Base-by-base conservation (phyloP, 1,140 invertebrate genomes). In the Lordiphosa mommai region DNA sequence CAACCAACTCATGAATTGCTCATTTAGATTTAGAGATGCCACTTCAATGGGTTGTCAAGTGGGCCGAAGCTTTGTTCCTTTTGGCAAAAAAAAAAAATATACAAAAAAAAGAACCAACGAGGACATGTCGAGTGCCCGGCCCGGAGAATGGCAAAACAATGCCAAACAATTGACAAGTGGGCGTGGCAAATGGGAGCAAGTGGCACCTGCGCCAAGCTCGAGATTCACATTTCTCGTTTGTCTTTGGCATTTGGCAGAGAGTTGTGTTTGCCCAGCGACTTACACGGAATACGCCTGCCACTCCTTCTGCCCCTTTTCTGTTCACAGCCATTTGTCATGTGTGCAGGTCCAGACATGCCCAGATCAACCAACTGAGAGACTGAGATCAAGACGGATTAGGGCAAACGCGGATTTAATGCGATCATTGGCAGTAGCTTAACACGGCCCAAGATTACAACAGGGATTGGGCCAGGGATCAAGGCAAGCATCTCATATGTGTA, bases 1-100 rank as follows among this genome's bases (percentile, higher is more conserved):
- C 77, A 84, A 84, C 74, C 80, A 61, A 66, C 63, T 57, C 77
- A 77, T 84, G 77, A 84, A 84, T 84, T 84, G 77, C 77, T 84
- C 77, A 84, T 84, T 84, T 84, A 72, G 77, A 59, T 70, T 61
- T 59, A 69, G 74, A 79, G 71, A 70, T 47, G 70, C 56, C 77
- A 72, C 77, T 84, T 60, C 63, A 84, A 66, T 17, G 59, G 66
- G 56, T 68, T 61, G 43, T 84, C 59, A 41, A 84, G 77, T 72
- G 68, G 68, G 55, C 29, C 33, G 43, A 27, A 49, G 70, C 51
- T 38, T 43, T 63, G 63, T 56, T 51, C 55, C 43, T 49, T 20
- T 23, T 17, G 16, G 40, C 14, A 50, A 50, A 32, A 29, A 52
- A 23, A 30, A n/a, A 37, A 17, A 20, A n/a, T n/a, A n/a, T n/a